Base-by-base conservation (phyloP, 37 sponge, comb jelly and placozoan genomes). In the Diacarnus erythraeanus region DNA sequence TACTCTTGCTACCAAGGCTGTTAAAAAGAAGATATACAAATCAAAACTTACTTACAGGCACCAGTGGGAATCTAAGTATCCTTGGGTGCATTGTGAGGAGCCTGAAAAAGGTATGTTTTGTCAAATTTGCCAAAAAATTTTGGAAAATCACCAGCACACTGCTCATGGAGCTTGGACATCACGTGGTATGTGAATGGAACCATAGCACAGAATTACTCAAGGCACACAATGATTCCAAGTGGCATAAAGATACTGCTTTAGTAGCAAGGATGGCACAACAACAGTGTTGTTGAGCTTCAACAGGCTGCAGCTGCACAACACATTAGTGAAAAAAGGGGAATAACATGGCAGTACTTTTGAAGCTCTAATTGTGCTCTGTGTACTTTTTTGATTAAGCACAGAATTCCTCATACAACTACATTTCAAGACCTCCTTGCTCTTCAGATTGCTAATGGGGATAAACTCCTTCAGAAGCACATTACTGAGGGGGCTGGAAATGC, bases 351-450 rank as follows among this genome's bases (percentile, higher is more conserved):
- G 2, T 54, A 20, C 56, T 54, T 20, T 17, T 59, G 31, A 74
- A 74, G 51, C 76, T n/a, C n/a, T n/a, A 57, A 5, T 12, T 75
- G 1, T 29, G 83, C n/a, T 83, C 83, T 33, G 12, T 74, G 21
- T 83, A 83, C 68, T 83, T 74, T 38, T 15, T 69, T 73, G 20
- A n/a, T n/a, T n/a, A n/a, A n/a, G n/a, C n/a, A n/a, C n/a, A n/a
- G n/a, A n/a, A n/a, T n/a, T n/a, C n/a, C n/a, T n/a, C 83, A 74
- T 54, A 74, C 69, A n/a, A 83, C 83, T 25, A 74, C 69, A 23
- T 83, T 74, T 65, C 36, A 64, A 22, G 66, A 69, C 30, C 57
- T 83, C 37, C 44, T 75, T 30, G 37, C 54, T 18, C 66, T 83
- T 21, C 83, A 83, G 27, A 64, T 83, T 75, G 76, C 56, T 5